These are phyloP conservation scores for Cnemophilus loriae DNA, from an alignment of 2,113 vertebrate species.

Conservation along the genomic window DNA sequence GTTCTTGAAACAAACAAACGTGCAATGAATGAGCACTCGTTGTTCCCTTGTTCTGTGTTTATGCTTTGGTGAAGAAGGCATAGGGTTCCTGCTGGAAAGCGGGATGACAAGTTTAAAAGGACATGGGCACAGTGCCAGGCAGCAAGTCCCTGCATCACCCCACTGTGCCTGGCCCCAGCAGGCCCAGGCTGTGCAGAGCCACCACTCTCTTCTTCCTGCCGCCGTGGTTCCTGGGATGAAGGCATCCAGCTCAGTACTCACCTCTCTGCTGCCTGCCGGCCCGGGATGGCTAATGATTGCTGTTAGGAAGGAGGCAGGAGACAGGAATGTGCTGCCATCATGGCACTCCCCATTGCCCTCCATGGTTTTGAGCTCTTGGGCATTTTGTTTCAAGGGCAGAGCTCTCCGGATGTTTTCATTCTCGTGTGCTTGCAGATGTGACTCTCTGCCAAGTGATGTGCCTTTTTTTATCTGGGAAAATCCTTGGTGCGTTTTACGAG, in stretches of 20 bases:
- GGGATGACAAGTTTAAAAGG: not conserved
- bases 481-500: not conserved
- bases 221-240: not conserved
- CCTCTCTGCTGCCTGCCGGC: not conserved
- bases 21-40: not conserved
- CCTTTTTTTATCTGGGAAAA: not conserved
- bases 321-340: fast-evolving
- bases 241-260: fast-evolving
- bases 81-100: not conserved
- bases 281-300: fast-evolving
- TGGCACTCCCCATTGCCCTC: not conserved
- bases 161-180: not conserved
- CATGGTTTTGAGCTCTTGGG: not conserved
- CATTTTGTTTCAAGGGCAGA: not conserved
- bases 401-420: not conserved
- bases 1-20: not conserved
- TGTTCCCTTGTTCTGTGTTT: not conserved
- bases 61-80: not conserved
- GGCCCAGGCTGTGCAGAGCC: not conserved
- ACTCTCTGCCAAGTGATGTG: not conserved
- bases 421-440: not conserved
- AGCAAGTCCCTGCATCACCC: not conserved
- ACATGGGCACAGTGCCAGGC: fast-evolving
- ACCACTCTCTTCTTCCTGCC: not conserved
- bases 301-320: not conserved